Base-by-base conservation (phyloP, 2,797 vertebrate species). In the Arctocebus calabarensis region DNA sequence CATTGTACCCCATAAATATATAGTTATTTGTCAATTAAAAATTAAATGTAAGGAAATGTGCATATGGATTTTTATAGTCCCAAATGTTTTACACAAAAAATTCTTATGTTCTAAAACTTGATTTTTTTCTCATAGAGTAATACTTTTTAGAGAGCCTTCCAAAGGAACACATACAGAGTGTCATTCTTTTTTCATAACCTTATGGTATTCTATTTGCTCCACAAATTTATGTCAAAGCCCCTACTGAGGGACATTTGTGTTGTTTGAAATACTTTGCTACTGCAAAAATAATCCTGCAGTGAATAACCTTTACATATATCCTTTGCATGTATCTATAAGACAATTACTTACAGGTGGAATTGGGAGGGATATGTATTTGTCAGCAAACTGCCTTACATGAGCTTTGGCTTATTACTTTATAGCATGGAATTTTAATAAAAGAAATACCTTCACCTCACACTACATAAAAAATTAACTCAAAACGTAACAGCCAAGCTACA, bases 141-240 rank as follows among this genome's bases (percentile, higher is more conserved):
- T 8, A 62, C 55, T 70, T 92, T 82, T 61, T 29, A 4, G 62
- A 82, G 74, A 59, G 29, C 5, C 3, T 85, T 91, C 32, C 23
- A 90, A 61, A 86, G 32, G 13, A 59, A 19, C 52, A 66, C 37
- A 62, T 9, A 66, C 9, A 78, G 7, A 19, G 9, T 40, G 78
- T 43, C 74, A 55, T 89, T 90, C 32, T 95, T 82, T 91, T 88
- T 83, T 43, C 45, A 85, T 59, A 66, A 2, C 22, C 11, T 59
- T 29, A 22, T 48, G 71, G 34, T 68, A 73, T 88, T 84, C 20
- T 17, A 37, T 79, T 78, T 91, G 27, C 79, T 37, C 32, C 14
- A 74, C 4, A 73, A 62, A 68, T 66, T 90, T 90, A 86, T 29
- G 64, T 66, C 59, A 64, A 25, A 95, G 82, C 59, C 19, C 70